Evolutionary conservation across 2,888 invertebrate genomes (phyloP).

Genomic region (Apodemia mormo): DNA sequence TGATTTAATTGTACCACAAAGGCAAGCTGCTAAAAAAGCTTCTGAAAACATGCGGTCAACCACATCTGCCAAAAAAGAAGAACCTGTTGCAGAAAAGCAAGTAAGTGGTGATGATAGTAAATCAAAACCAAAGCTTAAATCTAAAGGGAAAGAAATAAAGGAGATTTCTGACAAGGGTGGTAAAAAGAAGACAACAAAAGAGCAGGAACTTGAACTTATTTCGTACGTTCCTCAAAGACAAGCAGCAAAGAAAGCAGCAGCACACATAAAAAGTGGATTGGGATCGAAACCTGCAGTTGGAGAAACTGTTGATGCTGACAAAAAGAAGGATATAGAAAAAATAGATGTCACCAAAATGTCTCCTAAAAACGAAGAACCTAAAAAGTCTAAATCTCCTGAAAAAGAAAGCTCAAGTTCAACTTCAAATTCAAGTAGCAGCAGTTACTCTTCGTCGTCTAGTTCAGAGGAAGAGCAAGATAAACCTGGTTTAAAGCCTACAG

Average conservation of each 20-base stretch:
- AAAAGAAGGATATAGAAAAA: constrained; percentile 65
- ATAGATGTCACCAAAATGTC: constrained; percentile 54
- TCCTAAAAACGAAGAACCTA: constrained; percentile 73
- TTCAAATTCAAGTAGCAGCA: constrained; percentile 78
- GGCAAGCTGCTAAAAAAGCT: constrained; percentile 95
- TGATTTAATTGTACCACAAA: constrained; percentile 93
- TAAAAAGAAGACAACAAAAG: constrained; percentile 76
- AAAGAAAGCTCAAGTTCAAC: constrained; percentile 78
- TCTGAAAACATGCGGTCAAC: constrained; percentile 91
- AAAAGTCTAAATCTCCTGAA: constrained; percentile 52
- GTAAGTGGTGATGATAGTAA: constrained; percentile 60
- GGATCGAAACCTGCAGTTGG: constrained; percentile 76
- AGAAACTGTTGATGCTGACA: constrained; percentile 61
- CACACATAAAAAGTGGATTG: constrained; percentile 92
- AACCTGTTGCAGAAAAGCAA: constrained; percentile 55
- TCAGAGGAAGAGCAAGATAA: constrained; percentile 83
- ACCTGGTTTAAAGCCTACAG: constrained; percentile 62
- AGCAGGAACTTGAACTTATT: constrained; percentile 85
- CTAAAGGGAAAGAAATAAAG: constrained; percentile 71
- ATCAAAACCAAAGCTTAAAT: constrained; percentile 66
- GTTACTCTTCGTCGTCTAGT: constrained; percentile 82
- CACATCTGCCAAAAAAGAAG: constrained; percentile 75
- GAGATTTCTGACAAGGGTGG: constrained; percentile 70
- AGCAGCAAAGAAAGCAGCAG: constrained; percentile 95
- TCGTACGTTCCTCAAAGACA: constrained; percentile 94